Conservation (phyloP, 1,140 invertebrate species). For the Chironomus tepperi region DNA sequence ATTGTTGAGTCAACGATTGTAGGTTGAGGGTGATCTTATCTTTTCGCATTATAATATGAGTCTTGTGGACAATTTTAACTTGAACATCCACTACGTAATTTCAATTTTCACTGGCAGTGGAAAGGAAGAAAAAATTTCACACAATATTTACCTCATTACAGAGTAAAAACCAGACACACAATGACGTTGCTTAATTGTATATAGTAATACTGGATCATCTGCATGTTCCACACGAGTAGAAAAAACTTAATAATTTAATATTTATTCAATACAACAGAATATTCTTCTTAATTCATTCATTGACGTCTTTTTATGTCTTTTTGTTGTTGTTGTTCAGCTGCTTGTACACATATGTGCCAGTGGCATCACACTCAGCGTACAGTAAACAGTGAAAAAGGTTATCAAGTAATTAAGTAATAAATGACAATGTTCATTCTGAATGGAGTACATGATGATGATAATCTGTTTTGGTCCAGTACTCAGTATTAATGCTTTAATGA, state of each 20-base stretch:
- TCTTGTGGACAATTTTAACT: no score
- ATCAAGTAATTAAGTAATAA: neutral
- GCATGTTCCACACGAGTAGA: neutral
- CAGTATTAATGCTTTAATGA: neutral
- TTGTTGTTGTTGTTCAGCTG: neutral
- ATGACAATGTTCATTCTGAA: neutral
- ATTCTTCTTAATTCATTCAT: neutral
- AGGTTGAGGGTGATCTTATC: no score
- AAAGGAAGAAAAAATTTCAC: neutral
- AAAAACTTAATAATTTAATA: neutral
- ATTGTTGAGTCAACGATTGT: no score
- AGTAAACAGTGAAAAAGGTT: neutral
- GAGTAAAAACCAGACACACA: neutral
- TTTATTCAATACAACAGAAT: no score
- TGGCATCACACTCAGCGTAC: neutral
- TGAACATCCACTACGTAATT: no score
- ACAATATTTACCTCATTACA: neutral
- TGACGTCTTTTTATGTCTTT: neutral
- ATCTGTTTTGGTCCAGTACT: neutral
- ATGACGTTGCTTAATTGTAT: slow-evolving; percentile 5
- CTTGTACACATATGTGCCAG: neutral
- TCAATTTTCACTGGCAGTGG: no score
- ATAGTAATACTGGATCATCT: neutral
- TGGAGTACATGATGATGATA: neutral
- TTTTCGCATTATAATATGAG: no score